phyloP scores from a whole-genome alignment of 2,888 invertebrate species.

The Tiliacea citrago region DNA sequence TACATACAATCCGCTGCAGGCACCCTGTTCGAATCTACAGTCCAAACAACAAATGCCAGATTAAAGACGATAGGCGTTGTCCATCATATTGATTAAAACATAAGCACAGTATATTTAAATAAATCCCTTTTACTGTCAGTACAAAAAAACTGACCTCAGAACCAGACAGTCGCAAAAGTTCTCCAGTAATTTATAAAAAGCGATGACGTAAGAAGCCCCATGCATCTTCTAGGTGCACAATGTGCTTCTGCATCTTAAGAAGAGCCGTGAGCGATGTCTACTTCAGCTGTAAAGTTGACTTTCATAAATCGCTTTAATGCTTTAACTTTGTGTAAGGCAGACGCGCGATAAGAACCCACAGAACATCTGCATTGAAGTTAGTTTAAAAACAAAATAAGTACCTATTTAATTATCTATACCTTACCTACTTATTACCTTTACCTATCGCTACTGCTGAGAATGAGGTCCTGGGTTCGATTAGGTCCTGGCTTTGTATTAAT shows the following conservation, averaged over 20 bases:
- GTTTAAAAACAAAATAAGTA: conserved; percentile 3
- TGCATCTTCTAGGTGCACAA: conserved; percentile 48
- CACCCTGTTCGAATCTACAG: not conserved
- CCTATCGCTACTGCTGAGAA: no score
- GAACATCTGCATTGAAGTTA: conserved; percentile 55
- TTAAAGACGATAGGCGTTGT: not conserved
- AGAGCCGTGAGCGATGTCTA: conserved; percentile 51
- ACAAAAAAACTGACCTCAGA: conserved; percentile 1
- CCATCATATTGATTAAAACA: not conserved
- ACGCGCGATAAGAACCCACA: conserved; percentile 49
- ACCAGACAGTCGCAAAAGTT: conserved; percentile 12
- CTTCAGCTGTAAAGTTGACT: conserved; percentile 58
- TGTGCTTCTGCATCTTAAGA: conserved; percentile 36
- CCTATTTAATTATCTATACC: no score
- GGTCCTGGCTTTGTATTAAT: no score
- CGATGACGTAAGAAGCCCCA: conserved; percentile 19
- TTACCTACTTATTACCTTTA: no score
- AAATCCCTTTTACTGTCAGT: not conserved
- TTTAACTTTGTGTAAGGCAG: conserved; percentile 57
- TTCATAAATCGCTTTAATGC: conserved; percentile 67
- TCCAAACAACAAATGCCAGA: not conserved
- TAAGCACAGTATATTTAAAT: not conserved
- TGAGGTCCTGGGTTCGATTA: no score
- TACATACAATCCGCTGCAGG: not conserved
- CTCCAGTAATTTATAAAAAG: conserved; percentile 33